Evolutionary conservation across 2,888 invertebrate species (phyloP).

Genomic region (Pegoplata infirma): DNA sequence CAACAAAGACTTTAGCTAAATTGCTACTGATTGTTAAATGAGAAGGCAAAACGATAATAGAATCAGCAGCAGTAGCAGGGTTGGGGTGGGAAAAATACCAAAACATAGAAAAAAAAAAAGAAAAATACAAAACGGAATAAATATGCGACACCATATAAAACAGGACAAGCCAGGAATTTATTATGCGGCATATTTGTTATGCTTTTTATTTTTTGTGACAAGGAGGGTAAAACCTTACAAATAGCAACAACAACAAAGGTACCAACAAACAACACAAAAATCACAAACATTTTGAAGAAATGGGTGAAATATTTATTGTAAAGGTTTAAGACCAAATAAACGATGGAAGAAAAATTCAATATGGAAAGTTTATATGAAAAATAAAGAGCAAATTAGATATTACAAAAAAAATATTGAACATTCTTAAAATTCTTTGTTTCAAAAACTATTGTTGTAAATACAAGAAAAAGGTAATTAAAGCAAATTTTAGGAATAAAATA

Average conservation of each 20-base stretch:
- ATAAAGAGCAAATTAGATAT: too few relatives aligned
- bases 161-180: conserved; percentile 31
- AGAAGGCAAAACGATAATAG: conserved; percentile 52
- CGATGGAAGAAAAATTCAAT: too few relatives aligned
- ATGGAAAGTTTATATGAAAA: too few relatives aligned
- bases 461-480: too few relatives aligned
- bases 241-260: conserved; percentile 8
- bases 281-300: neutral
- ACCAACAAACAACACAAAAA: neutral
- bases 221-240: conserved; percentile 35
- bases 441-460: too few relatives aligned
- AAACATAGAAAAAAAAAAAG: neutral
- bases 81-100: conserved; percentile 2
- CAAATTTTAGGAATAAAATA: too few relatives aligned
- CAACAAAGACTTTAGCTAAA: conserved; percentile 51
- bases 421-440: too few relatives aligned
- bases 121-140: conserved; percentile 3
- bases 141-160: conserved; percentile 25
- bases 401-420: too few relatives aligned
- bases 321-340: conserved; percentile 12
- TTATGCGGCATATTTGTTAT: conserved; percentile 45
- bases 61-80: neutral
- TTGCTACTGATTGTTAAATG: conserved; percentile 58
- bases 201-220: conserved; percentile 8
- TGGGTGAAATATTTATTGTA: conserved; percentile 25